phyloP scores from a whole-genome alignment of 2,888 invertebrate genomes.

The Watsonalla binaria region DNA sequence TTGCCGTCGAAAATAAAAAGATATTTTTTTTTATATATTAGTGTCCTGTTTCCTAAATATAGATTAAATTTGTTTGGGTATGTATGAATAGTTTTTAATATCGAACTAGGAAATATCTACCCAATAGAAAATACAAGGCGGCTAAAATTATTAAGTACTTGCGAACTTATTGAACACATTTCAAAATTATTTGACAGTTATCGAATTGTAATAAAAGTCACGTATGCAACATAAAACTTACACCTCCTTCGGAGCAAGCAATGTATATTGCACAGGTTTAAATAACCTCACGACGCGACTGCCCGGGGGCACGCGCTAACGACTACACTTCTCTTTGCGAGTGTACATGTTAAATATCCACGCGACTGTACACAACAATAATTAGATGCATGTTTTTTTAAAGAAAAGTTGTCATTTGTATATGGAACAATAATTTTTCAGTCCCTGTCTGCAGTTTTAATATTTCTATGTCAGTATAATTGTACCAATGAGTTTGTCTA shows the following conservation, averaged over 20 bases:
- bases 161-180: not conserved
- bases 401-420: not conserved
- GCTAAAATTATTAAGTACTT: no score
- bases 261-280: not conserved
- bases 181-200: not conserved
- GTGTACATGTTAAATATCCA: conserved; percentile 19
- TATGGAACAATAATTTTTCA: no score
- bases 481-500: no score
- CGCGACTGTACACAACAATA: not conserved
- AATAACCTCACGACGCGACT: not conserved
- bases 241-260: not conserved
- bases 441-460: no score
- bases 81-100: no score
- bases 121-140: no score
- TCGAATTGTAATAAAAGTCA: not conserved
- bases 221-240: not conserved
- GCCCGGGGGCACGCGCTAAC: conserved; percentile 27
- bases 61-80: no score
- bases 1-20: no score
- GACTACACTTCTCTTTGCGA: conserved; percentile 19
- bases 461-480: no score
- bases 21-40: no score
- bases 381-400: conserved; percentile 1
- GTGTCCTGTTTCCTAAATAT: no score
- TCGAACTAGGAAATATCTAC: no score